Base-by-base conservation (phyloP, 2,888 invertebrate genomes). In the Lamproptera curius region DNA sequence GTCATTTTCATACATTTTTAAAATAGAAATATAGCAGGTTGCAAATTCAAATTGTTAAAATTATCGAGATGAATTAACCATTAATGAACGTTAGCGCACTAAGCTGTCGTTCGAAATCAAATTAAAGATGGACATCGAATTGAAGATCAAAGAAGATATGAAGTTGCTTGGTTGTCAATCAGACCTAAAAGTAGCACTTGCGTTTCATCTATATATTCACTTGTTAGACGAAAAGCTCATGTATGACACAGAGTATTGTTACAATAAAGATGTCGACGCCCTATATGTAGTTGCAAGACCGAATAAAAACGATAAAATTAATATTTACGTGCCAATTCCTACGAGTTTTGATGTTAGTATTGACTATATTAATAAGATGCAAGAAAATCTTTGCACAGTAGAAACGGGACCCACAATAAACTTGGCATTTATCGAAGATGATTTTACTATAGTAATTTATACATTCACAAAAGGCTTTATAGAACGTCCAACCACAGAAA, bases 171-270 rank as follows among this genome's bases (percentile, higher is more conserved):
- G 88, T 26, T 88, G 88, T 54, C 59, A 59, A n/a, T 78, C 76
- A 0, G 73, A 76, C 16, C 59, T 68, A 50, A 80, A 87, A 61
- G 76, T 87, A 36, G 59, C 81, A 1, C 64, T 88, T 2, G 82
- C 87, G 0, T 85, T 76, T 50, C 73, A 80, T 42, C 59, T 88
- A 9, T 88, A 86, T 57, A 68, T 86, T 9, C 69, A 86, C 56
- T 70, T 88, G 46, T 74, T 86, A 0, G 88, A 88, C 53, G 76
- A 82, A 39, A 84, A 84, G 62, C 63, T 80, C 1, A 88, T 88
- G 87, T 82, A 86, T 55, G 88, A 88, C 46, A 82, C 83, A 0
- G 84, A 86, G 60, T 87, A 87, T 53, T 82, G 78, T 35, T 88
- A 76, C 53, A 85, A 87, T 50, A 80, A 70, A 46, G 85, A 87